Evolutionary conservation across 2,888 invertebrate genomes (phyloP), one percentile per base, ranked within the genome.

Genomic region (Lasioglossum marginatum): DNA sequence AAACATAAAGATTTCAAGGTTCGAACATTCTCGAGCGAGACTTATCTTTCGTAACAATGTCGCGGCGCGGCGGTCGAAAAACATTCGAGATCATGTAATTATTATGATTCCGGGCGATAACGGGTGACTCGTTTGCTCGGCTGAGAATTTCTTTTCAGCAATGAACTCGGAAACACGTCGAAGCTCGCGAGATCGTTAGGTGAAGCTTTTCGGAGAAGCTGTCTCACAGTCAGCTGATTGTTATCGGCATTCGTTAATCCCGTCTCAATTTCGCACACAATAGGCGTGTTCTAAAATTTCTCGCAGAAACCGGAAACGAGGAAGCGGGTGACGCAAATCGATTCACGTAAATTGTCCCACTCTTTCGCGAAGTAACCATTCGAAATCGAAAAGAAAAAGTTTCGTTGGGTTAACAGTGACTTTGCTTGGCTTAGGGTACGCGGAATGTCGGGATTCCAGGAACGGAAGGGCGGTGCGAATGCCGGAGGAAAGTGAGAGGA

Each of bases 401-500:
- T n/a, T 27, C 14, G 1, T 27, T 72, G 1, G 34, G 31, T 34
- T 81, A 81, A 77, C 43, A 19, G 52, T 52, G 74, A 75, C 14
- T 75, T 71, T 34, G 60, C 75, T 86, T 86, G 71, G 14, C 80
- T 63, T 60, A 81, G 83, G 81, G 83, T 68, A 72, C 85, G 70
- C 70, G 78, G 79, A 77, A 86, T 57, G 81, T 40, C 45, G 77
- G 79, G 81, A 79, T 82, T 82, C 81, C 82, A 79, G 37, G 82
- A 82, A 85, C 79, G 82, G 82, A 84, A 85, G 79, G 82, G 77
- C 85, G 77, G 82, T 72, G 68, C 72, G 78, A 70, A 71, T 79
- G 76, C 74, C 83, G 70, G 66, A 31, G 76, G 77, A 82, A 88
- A 81, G 82, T 78, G 79, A 83, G 81, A 88, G 76, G 82, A 83